Percentiles rank a stretch among this genome's conserved stretches.
Conservation (phyloP, 2,113 vertebrate species). For the Sturnira hondurensis region DNA sequence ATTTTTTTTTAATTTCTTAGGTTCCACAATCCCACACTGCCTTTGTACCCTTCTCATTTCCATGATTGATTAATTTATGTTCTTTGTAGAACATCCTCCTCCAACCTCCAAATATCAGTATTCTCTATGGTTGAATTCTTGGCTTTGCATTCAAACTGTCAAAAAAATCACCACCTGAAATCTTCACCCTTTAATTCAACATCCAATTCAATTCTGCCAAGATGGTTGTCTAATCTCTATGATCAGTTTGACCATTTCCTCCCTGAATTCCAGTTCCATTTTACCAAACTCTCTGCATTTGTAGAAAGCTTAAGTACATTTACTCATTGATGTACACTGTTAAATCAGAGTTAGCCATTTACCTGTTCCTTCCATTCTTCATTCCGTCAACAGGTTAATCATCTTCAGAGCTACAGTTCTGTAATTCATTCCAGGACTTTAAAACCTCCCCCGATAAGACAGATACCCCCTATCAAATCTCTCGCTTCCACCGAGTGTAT, state of each 20-base stretch:
- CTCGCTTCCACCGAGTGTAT: not conserved
- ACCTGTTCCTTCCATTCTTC: not conserved
- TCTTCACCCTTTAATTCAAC: not conserved
- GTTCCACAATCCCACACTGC: not conserved
- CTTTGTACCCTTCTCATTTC: not conserved
- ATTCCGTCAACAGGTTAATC: not conserved
- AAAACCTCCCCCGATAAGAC: not conserved
- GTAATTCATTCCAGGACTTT: not conserved
- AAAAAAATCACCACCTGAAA: not conserved
- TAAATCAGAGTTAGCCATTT: not conserved
- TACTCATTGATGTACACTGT: not conserved
- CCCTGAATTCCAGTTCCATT: not conserved
- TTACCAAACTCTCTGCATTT: not conserved
- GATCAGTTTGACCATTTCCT: not conserved
- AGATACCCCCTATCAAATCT: not conserved
- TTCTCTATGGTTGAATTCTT: not conserved
- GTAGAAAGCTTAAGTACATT: not conserved
- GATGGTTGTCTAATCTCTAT: not conserved
- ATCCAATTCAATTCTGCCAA: not conserved
- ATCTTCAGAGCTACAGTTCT: not conserved
- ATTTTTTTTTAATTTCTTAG: not conserved
- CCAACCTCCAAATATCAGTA: not conserved
- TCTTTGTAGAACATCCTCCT: not conserved
- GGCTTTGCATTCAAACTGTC: not conserved
- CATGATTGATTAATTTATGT: not conserved